Base-by-base conservation (phyloP, 2,113 vertebrate species). In the Oncorhynchus kisutch region DNA sequence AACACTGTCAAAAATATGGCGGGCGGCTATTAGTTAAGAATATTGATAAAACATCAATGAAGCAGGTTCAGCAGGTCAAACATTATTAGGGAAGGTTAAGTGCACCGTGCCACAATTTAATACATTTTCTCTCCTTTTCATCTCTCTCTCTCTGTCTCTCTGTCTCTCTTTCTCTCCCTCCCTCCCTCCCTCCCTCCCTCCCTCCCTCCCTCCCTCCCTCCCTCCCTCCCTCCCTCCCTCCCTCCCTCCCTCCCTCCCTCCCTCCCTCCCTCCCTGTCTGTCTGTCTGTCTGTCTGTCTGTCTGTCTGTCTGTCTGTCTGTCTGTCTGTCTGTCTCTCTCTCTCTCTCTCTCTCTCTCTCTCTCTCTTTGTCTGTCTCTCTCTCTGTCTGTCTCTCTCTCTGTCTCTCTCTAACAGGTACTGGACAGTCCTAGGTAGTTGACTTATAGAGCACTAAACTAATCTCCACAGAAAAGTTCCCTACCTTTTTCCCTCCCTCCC, bases 81-180 rank as follows among this genome's bases (percentile, higher is more conserved):
- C 83, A 81, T 89, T 90, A 89, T 91, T 84, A 92, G 86, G 83
- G 91, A 92, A 92, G 91, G 91, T 93, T 91, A 91, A 90, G 88
- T 89, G 88, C 83, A 49, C 81, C 16, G 70, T 68, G n/a, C 34
- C 20, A 74, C 62, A 27, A 16, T 29, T 25, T 51, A 45, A 29
- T 66, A 16, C 5, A 66, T 49, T 62, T 11, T 9, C 8, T 3
- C 62, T 18, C 1, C 62, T 65, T 25, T 65, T 6, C 13, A 3
- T 25, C 9, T 25, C n/a, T 64, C 59, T 62, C n/a, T 34, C 5
- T 12, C 5, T n/a, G 18, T 68, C 27, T 39, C 51, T 51, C 25
- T 25, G 25, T 25, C 25, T 25, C 1, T 25, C 25, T 25, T 1
- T 25, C 25, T 25, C n/a, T n/a, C n/a, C n/a, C n/a, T n/a, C n/a